Base-by-base conservation (phyloP, 2,888 invertebrate species). In the Himalopsyche japonica region DNA sequence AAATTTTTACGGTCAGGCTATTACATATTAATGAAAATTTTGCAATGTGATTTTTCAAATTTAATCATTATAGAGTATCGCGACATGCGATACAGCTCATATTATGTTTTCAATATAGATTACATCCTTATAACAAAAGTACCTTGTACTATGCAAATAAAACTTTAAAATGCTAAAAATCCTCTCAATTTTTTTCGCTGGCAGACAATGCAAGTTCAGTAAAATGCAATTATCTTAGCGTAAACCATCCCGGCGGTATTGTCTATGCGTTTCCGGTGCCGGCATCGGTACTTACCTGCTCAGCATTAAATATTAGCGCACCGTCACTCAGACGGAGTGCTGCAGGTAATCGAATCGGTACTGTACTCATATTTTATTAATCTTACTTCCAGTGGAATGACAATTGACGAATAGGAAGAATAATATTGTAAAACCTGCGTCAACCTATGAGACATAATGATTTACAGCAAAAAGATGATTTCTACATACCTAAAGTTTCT, bases 241-340 rank as follows among this genome's bases (percentile, higher is more conserved):
- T 70, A 80, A 70, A 81, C 43, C 70, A 70, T 80, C 70, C 80
- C 80, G 18, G 15, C 30, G 70, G 70, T 27, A 70, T 70, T 70
- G 27, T 27, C 70, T 27, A 30, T 70, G 70, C 70, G 70, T 30
- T 70, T 12, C 30, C 4, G 4, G 0, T 70, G 24, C 70, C 70
- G 57, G 20, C 7, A 57, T 15, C 70, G 27, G 70, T 70, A 70
- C 70, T 70, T 70, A 70, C 30, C 70, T 70, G 70, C 70, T 70
- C 70, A 27, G 70, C 30, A 70, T 70, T 70, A 70, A 70, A 70
- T 70, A 70, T 70, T 70, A 70, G 30, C 27, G 15, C 15, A 27
- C 70, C 15, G 70, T 70, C 70, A 70, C 70, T 70, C 70, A 70
- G 70, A 27, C 27, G 30, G 27, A 70, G 70, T 70, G 30, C 70